Evolutionary conservation across 2,797 vertebrate species (phyloP), one percentile per base, ranked within the genome.

Genomic region (Lophotriccus pileatus): DNA sequence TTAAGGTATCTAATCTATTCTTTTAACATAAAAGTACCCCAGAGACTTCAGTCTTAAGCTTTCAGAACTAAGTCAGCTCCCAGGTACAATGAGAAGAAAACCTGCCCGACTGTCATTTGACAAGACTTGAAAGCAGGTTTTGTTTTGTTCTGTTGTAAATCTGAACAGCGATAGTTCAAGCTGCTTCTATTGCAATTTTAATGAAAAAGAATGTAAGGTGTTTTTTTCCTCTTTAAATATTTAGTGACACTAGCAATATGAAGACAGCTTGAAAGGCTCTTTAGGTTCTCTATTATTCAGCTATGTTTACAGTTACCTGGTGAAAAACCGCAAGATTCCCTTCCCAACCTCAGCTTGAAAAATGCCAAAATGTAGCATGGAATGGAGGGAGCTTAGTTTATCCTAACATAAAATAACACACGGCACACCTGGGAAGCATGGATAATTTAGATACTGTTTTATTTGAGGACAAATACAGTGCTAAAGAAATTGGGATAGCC

Each of bases 241-340:
- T 94, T 90, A 84, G 43, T 55, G 49, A 67, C 30, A 55, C 11
- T n/a, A 70, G 50, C 46, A 52, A 53, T 7, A 11, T 53, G 32
- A 75, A 92, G 59, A 53, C n/a, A 72, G 58, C 25, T 72, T 64
- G 39, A 93, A 91, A 83, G 44, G 62, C 66, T 94, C 17, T 70
- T 72, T 12, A 46, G 18, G 21, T 76, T 87, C 30, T 52, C 8
- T 63, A 7, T 62, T 93, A 63, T 22, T 68, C 24, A 81, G 13
- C 28, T 52, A 10, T 24, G 13, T 75, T 93, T 80, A 76, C 30
- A 60, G n/a, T 56, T 77, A 60, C 25, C 4, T 28, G n/a, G 12
- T 60, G 41, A 44, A 72, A 90, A 28, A 56, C 17, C 19, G 20
- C 27, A 81, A 86, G 37, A 52, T 53, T 49, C 60, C 41, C 64